Evolutionary conservation across 2,888 invertebrate genomes (phyloP).

Genomic region (Ceratothoa steindachneri): DNA sequence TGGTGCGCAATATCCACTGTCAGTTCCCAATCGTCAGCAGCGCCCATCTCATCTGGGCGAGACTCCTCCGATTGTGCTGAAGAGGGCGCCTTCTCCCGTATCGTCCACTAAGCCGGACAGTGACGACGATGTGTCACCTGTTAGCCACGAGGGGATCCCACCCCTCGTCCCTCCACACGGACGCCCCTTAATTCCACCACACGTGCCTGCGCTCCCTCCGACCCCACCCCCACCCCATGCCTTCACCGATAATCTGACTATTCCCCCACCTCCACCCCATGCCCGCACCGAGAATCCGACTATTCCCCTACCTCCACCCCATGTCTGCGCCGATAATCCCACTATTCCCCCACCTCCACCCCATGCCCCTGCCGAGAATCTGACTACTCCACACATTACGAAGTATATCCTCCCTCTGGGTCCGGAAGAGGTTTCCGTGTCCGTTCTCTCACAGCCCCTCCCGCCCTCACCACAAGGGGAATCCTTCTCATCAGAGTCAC

Average conservation of each 20-base stretch:
- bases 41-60: slow-evolving; percentile 15
- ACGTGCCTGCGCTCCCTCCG: neutral
- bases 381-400: neutral
- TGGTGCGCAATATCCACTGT: slow-evolving; percentile 29
- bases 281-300: neutral
- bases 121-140: neutral
- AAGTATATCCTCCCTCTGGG: too few relatives aligned
- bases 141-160: slow-evolving; percentile 4
- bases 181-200: slow-evolving; percentile 1
- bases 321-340: neutral
- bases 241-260: neutral
- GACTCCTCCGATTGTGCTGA: neutral
- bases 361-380: neutral
- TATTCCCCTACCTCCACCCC: neutral
- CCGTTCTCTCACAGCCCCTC: neutral
- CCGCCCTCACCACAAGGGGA: neutral
- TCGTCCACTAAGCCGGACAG: slow-evolving; percentile 7
- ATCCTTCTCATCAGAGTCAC: neutral
- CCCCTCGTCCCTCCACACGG: slow-evolving; percentile 42
- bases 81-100: neutral
- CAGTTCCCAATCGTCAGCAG: slow-evolving; percentile 38
- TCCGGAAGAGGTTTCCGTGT: too few relatives aligned
- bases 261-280: neutral
- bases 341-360: neutral
- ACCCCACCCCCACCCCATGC: neutral